Evolutionary conservation across 2,888 invertebrate species (phyloP).

Genomic region (Neria commutata): DNA sequence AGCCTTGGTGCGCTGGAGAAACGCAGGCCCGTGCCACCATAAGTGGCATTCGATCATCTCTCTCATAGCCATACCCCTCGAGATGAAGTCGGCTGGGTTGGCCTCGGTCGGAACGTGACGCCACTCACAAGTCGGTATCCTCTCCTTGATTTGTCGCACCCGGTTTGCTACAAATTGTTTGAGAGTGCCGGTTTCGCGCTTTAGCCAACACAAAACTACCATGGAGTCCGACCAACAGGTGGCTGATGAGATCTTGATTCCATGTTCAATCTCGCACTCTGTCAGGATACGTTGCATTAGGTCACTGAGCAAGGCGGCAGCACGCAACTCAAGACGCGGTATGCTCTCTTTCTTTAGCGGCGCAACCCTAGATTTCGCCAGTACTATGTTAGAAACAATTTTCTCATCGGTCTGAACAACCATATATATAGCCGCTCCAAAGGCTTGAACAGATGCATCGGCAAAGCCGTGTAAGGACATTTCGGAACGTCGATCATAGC

Average conservation of each 20-base stretch:
- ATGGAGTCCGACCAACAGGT: constrained; percentile 13
- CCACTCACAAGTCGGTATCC: constrained; percentile 4
- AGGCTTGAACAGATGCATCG: constrained; percentile 25
- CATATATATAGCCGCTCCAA: constrained; percentile 24
- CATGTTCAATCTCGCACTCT: constrained; percentile 8
- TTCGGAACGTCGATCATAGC: neutral
- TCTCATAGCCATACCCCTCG: constrained; percentile 3
- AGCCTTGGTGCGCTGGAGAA: neutral
- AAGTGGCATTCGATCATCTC: neutral
- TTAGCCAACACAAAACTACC: constrained; percentile 14
- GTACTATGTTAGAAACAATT: too few relatives aligned
- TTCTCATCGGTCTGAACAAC: too few relatives aligned
- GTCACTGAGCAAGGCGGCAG: too few relatives aligned
- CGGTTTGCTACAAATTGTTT: constrained; percentile 17
- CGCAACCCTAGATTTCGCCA: too few relatives aligned
- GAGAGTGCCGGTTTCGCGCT: neutral
- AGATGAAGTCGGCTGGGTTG: constrained; percentile 19
- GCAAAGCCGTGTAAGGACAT: constrained; percentile 24
- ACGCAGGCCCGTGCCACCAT: neutral
- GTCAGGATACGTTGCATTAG: too few relatives aligned
- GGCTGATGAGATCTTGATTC: neutral
- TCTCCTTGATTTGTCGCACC: constrained; percentile 14
- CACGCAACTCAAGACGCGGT: too few relatives aligned
- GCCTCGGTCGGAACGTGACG: constrained; percentile 10
- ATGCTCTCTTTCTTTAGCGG: too few relatives aligned